These are phyloP conservation scores for Ectropis crepuscularia DNA, from an alignment of 2,888 invertebrate species.

Conservation along the genomic window DNA sequence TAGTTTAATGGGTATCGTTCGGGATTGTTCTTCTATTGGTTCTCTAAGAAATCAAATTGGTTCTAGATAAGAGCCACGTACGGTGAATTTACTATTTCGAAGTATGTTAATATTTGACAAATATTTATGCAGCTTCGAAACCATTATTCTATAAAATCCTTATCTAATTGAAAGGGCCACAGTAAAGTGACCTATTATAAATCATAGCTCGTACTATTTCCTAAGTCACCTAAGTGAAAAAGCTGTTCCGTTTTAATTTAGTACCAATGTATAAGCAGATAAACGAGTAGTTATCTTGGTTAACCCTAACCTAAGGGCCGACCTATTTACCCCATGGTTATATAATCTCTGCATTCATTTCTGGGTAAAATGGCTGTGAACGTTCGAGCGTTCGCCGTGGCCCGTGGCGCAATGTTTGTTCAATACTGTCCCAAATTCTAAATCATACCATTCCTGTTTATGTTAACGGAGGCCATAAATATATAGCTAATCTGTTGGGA, in stretches of 20 bases:
- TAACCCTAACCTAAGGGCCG: constrained; percentile 59
- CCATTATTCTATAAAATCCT: no score
- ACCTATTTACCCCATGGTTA: constrained; percentile 63
- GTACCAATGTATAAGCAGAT: constrained; percentile 57
- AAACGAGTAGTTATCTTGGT: constrained; percentile 65
- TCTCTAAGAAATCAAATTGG: no score
- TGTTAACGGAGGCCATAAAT: constrained; percentile 31
- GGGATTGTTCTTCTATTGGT: no score
- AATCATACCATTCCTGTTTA: constrained; percentile 37
- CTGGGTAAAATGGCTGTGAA: constrained; percentile 54
- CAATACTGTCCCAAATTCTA: constrained; percentile 51
- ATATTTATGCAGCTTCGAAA: no score
- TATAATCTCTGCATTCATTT: constrained; percentile 65
- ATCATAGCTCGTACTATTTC: no score
- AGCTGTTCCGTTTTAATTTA: constrained; percentile 46
- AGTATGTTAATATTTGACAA: no score
- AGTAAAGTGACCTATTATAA: no score
- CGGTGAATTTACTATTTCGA: no score
- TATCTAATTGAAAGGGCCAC: no score
- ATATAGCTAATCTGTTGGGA: constrained; percentile 31
- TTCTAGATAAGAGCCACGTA: no score
- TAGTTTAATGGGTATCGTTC: no score
- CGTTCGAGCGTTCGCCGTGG: constrained; percentile 46
- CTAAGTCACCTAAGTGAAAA: no score
- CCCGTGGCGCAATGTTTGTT: constrained; percentile 48